Evolutionary conservation across 2,888 invertebrate species (phyloP), one percentile per base, ranked within the genome.

Genomic region (Napeogenes inachia): DNA sequence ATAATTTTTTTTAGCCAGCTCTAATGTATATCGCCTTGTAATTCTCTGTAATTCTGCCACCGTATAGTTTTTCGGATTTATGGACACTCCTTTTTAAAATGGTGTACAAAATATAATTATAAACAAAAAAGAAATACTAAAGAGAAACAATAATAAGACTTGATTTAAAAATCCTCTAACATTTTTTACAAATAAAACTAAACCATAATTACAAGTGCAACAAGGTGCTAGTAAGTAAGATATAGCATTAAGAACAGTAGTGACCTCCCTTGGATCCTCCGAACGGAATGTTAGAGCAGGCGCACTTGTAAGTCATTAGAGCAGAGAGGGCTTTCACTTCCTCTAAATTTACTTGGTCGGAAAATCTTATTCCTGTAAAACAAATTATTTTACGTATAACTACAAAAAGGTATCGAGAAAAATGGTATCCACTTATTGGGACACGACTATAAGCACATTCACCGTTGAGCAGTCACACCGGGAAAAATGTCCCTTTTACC

Each of bases 291-390:
- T 93, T 95, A 21, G 94, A 94, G 72, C 94, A 94, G 32, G 96
- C 95, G 79, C 95, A 95, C 85, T 96, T 96, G 87, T 93, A 96
- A 10, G 96, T 95, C 96, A 96, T 96, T 74, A 96, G 84, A 38
- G 95, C 93, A 2, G 95, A 94, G 66, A 96, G 84, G n/a, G 96
- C 96, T 80, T 94, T 94, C 55, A 96, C 95, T 77, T 95, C 95
- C 76, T 94, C 95, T 60, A 93, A 87, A 68, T 93, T 91, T 3
- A 95, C 94, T 71, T 92, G 91, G 68, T 91, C 78, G 4, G 94
- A 92, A 84, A 92, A 95, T 69, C 95, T 91, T 71, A 95, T 94
- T 78, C 94, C 94, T 93, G 74, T 2, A 13, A 53, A 35, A 42
- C 32, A 56, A 5, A 35, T 35, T 56, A 38, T 60, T 35, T 45